These are phyloP conservation scores for Caenorhabditis plicata DNA, from an alignment of 2,888 invertebrate species.

Conservation along the genomic window DNA sequence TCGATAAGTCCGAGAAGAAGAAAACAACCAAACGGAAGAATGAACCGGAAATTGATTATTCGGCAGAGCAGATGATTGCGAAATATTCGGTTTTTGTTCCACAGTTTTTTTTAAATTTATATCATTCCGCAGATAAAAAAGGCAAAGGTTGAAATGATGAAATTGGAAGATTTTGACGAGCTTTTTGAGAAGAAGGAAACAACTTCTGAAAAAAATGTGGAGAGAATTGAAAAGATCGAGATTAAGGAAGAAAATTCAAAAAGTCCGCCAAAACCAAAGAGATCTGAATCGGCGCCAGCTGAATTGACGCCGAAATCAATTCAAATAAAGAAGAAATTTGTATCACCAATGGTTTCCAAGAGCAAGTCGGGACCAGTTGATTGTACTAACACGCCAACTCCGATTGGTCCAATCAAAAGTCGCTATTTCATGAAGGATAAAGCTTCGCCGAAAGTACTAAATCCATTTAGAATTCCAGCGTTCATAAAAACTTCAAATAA, in stretches of 20 bases:
- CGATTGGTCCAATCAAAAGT: too few species aligned
- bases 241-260: background rate
- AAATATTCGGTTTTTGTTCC: constrained; percentile 10
- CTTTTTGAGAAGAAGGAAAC: constrained; percentile 1
- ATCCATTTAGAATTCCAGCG: constrained; percentile 30
- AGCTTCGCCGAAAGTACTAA: constrained; percentile 7
- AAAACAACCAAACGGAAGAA: constrained; percentile 14
- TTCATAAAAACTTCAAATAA: constrained; percentile 13
- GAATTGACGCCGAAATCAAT: background rate
- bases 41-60: constrained; percentile 7
- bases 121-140: constrained; percentile 1
- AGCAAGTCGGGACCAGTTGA: too few species aligned
- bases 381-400: too few species aligned
- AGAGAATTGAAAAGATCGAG: background rate
- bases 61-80: constrained; percentile 14
- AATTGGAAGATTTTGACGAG: constrained; percentile 19
- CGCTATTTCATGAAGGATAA: constrained; percentile 1
- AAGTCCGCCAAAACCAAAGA: constrained; percentile 5
- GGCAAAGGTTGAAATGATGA: background rate
- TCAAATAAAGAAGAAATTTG: background rate
- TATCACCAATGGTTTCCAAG: too few species aligned
- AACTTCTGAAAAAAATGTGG: background rate
- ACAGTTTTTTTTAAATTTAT: too few species aligned
- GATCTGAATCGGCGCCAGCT: constrained; percentile 1
- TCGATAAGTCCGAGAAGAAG: constrained; percentile 20